These are phyloP conservation scores for Epinephelus fuscoguttatus DNA, from an alignment of 2,113 vertebrate species.

Conservation along the genomic window DNA sequence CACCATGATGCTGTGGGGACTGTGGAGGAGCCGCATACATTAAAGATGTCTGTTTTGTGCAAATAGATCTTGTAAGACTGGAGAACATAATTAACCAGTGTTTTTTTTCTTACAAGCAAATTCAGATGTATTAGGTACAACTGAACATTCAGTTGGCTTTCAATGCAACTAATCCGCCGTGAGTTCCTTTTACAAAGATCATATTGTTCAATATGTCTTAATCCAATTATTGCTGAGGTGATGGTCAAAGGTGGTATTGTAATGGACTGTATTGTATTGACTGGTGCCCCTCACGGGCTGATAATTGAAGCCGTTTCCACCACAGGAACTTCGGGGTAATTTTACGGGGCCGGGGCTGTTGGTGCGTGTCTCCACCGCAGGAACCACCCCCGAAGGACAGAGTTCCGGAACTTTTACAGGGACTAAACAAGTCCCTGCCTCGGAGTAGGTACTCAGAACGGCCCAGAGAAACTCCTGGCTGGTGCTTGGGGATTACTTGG, in stretches of 20 bases:
- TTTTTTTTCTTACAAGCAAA: background rate
- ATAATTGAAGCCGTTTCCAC: no score
- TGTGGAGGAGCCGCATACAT: conserved; percentile 40
- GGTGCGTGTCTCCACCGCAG: no score
- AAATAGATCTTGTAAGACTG: background rate
- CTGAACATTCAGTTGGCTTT: no score
- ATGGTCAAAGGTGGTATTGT: background rate
- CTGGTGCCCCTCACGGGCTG: background rate
- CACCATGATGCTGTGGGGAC: conserved; percentile 12
- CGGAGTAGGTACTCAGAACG: no score
- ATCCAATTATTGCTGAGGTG: background rate
- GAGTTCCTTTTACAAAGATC: background rate
- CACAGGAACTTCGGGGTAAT: no score
- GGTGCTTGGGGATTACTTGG: no score
- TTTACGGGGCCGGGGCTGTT: no score
- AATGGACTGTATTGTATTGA: background rate
- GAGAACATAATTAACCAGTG: background rate
- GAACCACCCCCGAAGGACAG: no score
- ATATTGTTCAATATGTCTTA: background rate
- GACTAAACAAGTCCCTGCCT: no score
- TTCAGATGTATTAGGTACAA: background rate
- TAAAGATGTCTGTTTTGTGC: conserved; percentile 19
- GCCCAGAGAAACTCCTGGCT: no score
- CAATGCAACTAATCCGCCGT: background rate
- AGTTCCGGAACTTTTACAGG: no score